These are phyloP conservation scores for Cartodere bifasciata DNA, from an alignment of 2,888 invertebrate species.

Conservation along the genomic window DNA sequence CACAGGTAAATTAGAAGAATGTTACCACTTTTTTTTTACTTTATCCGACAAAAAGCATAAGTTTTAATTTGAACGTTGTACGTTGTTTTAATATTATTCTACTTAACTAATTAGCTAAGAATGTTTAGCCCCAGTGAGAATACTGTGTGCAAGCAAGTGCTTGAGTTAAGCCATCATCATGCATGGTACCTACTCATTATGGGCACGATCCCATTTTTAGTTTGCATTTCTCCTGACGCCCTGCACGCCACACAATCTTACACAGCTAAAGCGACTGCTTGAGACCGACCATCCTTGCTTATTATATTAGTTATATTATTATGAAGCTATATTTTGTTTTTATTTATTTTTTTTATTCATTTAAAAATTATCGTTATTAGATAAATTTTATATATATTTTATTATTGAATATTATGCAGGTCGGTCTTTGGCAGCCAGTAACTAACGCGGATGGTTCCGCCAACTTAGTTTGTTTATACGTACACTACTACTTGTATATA, in stretches of 20 bases:
- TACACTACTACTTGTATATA: slow-evolving; percentile 33
- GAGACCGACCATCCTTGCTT: slow-evolving; percentile 22
- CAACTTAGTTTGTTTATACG: slow-evolving; percentile 33
- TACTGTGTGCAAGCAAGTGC: too few species aligned
- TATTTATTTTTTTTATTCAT: slow-evolving; percentile 37
- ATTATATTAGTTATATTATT: slow-evolving; percentile 29
- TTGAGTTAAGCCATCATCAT: too few species aligned
- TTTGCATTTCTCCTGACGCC: slow-evolving; percentile 15
- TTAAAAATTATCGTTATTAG: slow-evolving; percentile 34
- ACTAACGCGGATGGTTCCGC: slow-evolving; percentile 6
- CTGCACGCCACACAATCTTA: slow-evolving; percentile 14
- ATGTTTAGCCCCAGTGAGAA: too few species aligned
- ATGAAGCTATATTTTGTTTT: slow-evolving; percentile 34
- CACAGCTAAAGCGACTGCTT: slow-evolving; percentile 6
- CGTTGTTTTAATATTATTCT: too few species aligned
- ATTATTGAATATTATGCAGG: slow-evolving; percentile 22
- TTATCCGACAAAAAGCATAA: neutral
- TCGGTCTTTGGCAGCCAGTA: slow-evolving; percentile 24
- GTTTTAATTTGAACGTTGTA: neutral
- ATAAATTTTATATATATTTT: slow-evolving; percentile 34
- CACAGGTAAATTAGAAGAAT: neutral
- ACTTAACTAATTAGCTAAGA: too few species aligned
- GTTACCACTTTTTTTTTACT: slow-evolving; percentile 4
- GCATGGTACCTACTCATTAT: too few species aligned
- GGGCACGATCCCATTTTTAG: slow-evolving; percentile 1